Base-by-base conservation (phyloP, 1,140 invertebrate species). In the Papilio xuthus region DNA sequence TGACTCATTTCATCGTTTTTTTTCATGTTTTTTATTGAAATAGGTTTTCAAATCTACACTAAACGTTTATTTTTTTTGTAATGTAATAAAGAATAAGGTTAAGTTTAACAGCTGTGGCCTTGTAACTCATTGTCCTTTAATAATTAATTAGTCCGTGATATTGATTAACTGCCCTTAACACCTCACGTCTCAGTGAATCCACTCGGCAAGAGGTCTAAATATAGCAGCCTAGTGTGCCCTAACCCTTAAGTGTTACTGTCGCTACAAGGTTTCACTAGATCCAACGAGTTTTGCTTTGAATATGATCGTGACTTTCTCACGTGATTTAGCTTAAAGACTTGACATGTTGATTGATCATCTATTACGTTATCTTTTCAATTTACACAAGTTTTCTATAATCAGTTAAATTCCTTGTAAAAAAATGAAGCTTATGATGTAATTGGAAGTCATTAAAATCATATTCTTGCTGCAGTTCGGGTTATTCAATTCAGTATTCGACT, bases 81-180 rank as follows among this genome's bases (percentile, higher is more conserved):
- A 67, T 23, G 12, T 28, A 28, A 67, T 28, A 56, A 63, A 63
- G 32, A 63, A 2, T 42, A 20, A 74, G 47, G 72, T 37, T 37
- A 56, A 4, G 6, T 47, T 73, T 20, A 12, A 15, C 85, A 84
- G 83, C 84, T 83, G 82, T 88, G 86, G 81, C 85, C 87, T 78
- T 80, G 60, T 81, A 78, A 80, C 76, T 81, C 81, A 82, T 32
- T 85, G 81, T 87, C 84, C 80, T 84, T 83, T 86, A 77, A 83
- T 85, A 86, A 87, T 88, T 78, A 87, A 88, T 88, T 86, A 82
- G 82, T 74, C 79, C 83, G 81, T 78, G 81, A 70, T 89, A 92
- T 92, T 87, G 91, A 89, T 92, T 91, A 84, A 77, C 83, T 89
- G 87, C 84, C 87, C 89, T 87, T 89, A 88, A 84, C 84, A 86